phyloP scores from a whole-genome alignment of 2,797 vertebrate species.

The Diplodus puntazzo region DNA sequence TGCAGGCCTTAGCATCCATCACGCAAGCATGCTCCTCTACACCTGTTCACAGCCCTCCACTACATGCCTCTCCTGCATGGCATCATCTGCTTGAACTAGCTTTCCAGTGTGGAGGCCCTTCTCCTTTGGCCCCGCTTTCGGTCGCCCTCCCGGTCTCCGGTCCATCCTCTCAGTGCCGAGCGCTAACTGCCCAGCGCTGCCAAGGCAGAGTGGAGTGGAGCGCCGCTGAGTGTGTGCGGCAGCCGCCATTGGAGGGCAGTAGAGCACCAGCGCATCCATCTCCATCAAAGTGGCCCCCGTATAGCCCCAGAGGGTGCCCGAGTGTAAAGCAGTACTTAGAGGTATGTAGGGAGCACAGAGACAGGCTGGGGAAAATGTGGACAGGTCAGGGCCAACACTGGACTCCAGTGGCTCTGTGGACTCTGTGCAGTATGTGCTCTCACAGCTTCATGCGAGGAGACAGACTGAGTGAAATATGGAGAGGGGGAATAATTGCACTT shows the following conservation, averaged over 20 bases:
- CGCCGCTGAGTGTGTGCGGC: slow-evolving; percentile 40
- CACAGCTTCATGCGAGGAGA: slow-evolving; percentile 51
- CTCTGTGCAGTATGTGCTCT: slow-evolving; percentile 57
- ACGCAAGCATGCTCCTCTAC: slow-evolving; percentile 53
- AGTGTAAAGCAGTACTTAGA: slow-evolving; percentile 77
- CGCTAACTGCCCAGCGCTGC: slow-evolving; percentile 61
- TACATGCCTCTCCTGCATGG: slow-evolving; percentile 71
- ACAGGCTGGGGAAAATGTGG: slow-evolving; percentile 77
- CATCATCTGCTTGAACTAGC: slow-evolving; percentile 71
- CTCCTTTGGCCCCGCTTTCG: slow-evolving; percentile 72
- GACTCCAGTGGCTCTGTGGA: slow-evolving; percentile 74
- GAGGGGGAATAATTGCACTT: slow-evolving; percentile 14
- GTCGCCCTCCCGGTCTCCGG: slow-evolving; percentile 59
- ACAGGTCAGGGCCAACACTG: slow-evolving; percentile 76
- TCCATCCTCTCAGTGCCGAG: slow-evolving; percentile 56
- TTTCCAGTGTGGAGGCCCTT: slow-evolving; percentile 61
- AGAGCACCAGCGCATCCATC: slow-evolving; percentile 95
- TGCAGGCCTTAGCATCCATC: slow-evolving; percentile 62
- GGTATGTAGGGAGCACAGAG: slow-evolving; percentile 74
- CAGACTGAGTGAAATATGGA: slow-evolving; percentile 31
- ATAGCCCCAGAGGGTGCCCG: slow-evolving; percentile 62
- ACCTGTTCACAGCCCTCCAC: slow-evolving; percentile 69
- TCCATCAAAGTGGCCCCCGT: slow-evolving; percentile 63
- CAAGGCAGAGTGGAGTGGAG: slow-evolving; percentile 40
- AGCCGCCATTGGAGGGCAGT: slow-evolving; percentile 98